A percentile compares a stretch with the other conserved stretches of the same genome.
Conservation (phyloP, 2,797 vertebrate species). For the Ambastaia sidthimunki region DNA sequence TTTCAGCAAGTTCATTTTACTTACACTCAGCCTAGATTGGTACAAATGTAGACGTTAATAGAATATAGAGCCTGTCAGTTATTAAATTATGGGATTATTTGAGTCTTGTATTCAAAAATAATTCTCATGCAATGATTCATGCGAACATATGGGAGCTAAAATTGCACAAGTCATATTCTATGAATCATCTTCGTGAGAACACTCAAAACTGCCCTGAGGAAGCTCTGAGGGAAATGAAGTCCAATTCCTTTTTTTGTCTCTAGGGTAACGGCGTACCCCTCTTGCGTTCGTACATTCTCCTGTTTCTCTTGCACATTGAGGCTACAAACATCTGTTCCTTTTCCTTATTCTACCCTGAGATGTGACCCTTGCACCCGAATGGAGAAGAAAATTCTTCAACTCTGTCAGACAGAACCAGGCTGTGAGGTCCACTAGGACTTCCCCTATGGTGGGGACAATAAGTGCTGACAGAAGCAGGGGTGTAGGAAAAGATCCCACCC, state of each 20-base stretch:
- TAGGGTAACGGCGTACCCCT: conserved; percentile 46
- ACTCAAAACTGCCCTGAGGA: conserved; percentile 25
- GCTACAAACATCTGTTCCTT: conserved; percentile 63
- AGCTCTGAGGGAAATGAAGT: conserved; percentile 37
- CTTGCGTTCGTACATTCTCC: background rate
- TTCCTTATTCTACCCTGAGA: conserved; percentile 51
- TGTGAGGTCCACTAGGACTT: background rate
- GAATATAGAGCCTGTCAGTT: background rate
- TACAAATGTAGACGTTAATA: background rate
- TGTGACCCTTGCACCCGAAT: conserved; percentile 48
- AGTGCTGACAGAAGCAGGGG: background rate
- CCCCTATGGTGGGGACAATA: background rate
- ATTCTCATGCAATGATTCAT: background rate
- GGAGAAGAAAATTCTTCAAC: background rate
- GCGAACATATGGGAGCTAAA: conserved; percentile 43
- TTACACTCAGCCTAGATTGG: background rate
- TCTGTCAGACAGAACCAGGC: conserved; percentile 8
- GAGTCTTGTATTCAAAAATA: background rate
- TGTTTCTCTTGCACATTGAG: conserved; percentile 15
- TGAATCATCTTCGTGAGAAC: conserved; percentile 30
- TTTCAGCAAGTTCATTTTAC: background rate
- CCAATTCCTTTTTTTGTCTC: conserved; percentile 27
- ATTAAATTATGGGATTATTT: conserved; percentile 8
- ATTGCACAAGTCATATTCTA: conserved; percentile 23
- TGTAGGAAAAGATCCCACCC: background rate